Conservation (phyloP, 2,797 vertebrate species). For the Chrysocyon brachyurus region DNA sequence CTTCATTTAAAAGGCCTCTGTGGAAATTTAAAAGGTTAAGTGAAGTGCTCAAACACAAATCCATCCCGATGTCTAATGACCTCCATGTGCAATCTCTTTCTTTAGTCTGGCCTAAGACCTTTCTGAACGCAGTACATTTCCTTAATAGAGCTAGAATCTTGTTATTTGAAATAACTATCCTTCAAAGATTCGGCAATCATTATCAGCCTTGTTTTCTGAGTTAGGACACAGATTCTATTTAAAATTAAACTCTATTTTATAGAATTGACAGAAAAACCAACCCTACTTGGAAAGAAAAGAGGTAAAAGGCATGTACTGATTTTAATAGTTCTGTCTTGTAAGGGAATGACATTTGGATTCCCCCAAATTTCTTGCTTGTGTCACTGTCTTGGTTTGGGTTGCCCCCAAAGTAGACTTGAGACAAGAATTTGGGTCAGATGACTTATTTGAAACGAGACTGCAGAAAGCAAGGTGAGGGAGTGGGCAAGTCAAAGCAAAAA, state of each 20-base stretch:
- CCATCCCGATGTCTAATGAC: constrained; percentile 23
- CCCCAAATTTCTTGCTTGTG: not conserved
- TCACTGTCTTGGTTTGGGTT: constrained; percentile 3
- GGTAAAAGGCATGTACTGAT: not conserved
- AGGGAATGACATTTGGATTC: not conserved
- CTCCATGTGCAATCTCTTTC: not conserved
- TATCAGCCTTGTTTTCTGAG: constrained; percentile 52
- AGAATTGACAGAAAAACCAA: constrained; percentile 52
- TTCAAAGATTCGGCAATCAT: constrained; percentile 30
- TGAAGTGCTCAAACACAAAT: constrained; percentile 53
- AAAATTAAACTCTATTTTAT: constrained; percentile 74
- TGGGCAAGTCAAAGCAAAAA: not conserved
- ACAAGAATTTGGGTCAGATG: not conserved
- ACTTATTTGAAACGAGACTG: not conserved
- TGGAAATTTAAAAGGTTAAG: constrained; percentile 63
- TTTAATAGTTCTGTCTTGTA: constrained; percentile 35
- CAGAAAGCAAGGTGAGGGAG: not conserved
- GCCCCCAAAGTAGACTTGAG: not conserved
- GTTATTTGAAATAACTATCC: constrained; percentile 45
- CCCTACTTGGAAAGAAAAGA: constrained; percentile 19
- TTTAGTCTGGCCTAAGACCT: constrained; percentile 39
- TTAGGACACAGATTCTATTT: constrained; percentile 64
- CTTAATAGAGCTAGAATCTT: not conserved
- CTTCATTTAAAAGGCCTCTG: constrained; percentile 57
- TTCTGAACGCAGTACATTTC: not conserved